A percentile compares a stretch with the other conserved stretches of the same genome.
phyloP scores from a whole-genome alignment of 1,140 invertebrate species.

The Antheraea mylitta region DNA sequence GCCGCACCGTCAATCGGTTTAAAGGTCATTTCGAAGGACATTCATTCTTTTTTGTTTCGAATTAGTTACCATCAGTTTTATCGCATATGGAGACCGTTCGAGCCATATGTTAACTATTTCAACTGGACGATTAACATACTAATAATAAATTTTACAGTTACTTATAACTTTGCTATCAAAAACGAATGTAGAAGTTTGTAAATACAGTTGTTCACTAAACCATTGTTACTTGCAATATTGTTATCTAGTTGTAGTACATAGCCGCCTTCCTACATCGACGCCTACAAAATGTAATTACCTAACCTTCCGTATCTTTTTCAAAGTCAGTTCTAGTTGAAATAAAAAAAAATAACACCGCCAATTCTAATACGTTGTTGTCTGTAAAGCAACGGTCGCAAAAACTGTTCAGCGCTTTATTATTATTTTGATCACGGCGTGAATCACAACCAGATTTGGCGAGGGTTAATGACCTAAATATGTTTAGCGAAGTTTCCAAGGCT shows the following conservation, averaged over 20 bases:
- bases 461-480: slow-evolving; percentile 76
- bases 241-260: slow-evolving; percentile 16
- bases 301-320: slow-evolving; percentile 54
- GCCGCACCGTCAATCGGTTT: slow-evolving; percentile 40
- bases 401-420: slow-evolving; percentile 69
- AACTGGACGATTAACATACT: background rate
- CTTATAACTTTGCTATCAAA: slow-evolving; percentile 14
- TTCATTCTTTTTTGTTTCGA: slow-evolving; percentile 49
- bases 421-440: slow-evolving; percentile 72
- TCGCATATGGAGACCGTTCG: slow-evolving; percentile 40
- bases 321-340: slow-evolving; percentile 25
- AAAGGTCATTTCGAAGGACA: slow-evolving; percentile 67
- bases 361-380: slow-evolving; percentile 48
- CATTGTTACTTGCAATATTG: slow-evolving; percentile 22
- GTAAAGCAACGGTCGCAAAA: slow-evolving; percentile 67
- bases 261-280: slow-evolving; percentile 29
- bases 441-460: slow-evolving; percentile 75
- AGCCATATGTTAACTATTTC: slow-evolving; percentile 26
- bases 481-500: slow-evolving; percentile 74
- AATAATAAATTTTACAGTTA: background rate
- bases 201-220: slow-evolving; percentile 10
- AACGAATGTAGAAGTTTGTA: slow-evolving; percentile 18
- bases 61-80: slow-evolving; percentile 47
- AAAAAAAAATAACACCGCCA: slow-evolving; percentile 37
- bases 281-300: slow-evolving; percentile 43